Evolutionary conservation across 2,797 vertebrate species (phyloP).

Genomic region (Malurus splendens): DNA sequence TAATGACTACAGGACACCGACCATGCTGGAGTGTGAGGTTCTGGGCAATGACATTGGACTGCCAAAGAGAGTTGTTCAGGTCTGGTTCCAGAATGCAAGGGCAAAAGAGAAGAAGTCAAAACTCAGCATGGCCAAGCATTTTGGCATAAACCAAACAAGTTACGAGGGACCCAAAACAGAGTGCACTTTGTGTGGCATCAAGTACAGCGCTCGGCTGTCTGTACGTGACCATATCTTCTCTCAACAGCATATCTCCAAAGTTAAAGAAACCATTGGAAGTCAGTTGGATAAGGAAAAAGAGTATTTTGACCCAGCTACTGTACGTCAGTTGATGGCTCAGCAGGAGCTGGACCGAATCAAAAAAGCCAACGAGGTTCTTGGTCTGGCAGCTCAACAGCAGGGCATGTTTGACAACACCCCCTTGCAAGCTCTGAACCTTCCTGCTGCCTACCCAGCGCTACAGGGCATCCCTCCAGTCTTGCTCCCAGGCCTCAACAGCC

Average conservation of each 20-base stretch:
- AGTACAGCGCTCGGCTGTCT: slow-evolving; percentile 97
- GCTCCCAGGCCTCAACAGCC: slow-evolving; percentile 94
- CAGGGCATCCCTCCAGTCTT: slow-evolving; percentile 97
- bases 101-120: slow-evolving; percentile 99
- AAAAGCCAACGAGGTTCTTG: slow-evolving; percentile 98
- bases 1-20: slow-evolving; percentile 97
- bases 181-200: slow-evolving; percentile 97
- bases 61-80: slow-evolving; percentile 99
- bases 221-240: slow-evolving; percentile 99
- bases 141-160: slow-evolving; percentile 97
- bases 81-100: slow-evolving; percentile 99
- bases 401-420: slow-evolving; percentile 92
- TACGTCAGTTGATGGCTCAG: slow-evolving; percentile 98
- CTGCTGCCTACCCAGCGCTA: slow-evolving; percentile 90
- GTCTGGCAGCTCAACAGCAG: slow-evolving; percentile 90
- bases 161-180: slow-evolving; percentile 98
- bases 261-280: slow-evolving; percentile 98
- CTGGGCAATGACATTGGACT: slow-evolving; percentile 99
- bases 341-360: slow-evolving; percentile 99
- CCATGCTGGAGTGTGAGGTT: slow-evolving; percentile 99
- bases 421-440: slow-evolving; percentile 95
- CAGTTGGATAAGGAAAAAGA: slow-evolving; percentile 99
- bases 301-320: slow-evolving; percentile 98
- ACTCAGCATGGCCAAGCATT: slow-evolving; percentile 99
- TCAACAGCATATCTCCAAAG: slow-evolving; percentile 98